Base-by-base conservation (phyloP, 2,797 vertebrate species). In the Sebastes oblongus region DNA sequence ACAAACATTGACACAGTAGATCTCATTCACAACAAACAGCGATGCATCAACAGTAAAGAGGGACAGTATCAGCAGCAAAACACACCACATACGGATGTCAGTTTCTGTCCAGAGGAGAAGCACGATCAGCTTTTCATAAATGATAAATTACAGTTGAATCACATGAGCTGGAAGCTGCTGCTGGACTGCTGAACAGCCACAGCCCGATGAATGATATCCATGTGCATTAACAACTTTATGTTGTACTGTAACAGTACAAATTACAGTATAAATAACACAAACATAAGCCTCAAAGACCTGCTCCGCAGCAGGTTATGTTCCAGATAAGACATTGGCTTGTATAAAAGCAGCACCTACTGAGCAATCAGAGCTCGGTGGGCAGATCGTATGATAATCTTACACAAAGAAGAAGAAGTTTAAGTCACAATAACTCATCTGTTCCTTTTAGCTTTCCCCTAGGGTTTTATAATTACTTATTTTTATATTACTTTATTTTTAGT, bases 1-100 rank as follows among this genome's bases (percentile, higher is more conserved):
- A 39, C 42, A 78, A 85, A 78, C 66, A 62, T 7, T 66, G 25
- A 66, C 67, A 66, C 10, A 1, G 81, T 10, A 62, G 36, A 55
- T 64, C 36, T 82, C 54, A 69, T 70, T 80, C 68, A 66, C 18
- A 72, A 76, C 13, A 72, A 68, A 61, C 32, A 55, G 39, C 52
- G 6, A 24, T 66, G 34, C 64, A 69, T 80, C 68, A 69, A 4
- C 56, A 8, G 18, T 2, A 24, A 1, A 36, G 20, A 30, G 1
- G 27, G 55, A 62, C 2, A 2, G 6, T 5, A 22, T 60, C 39
- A 32, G 54, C 12, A 22, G 18, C 42, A 34, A 13, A 27, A 42
- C 36, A n/a, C 4, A 6, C 1, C 0, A 4, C n/a, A 18, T 39
- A 30, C 29, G 12, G 8, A 27, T 29, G 18, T 66, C 4, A 6